A percentile compares a stretch with the other conserved stretches of the same genome.
These are phyloP conservation scores for Cyphomyrmex costatus DNA, from an alignment of 1,140 invertebrate genomes.

Conservation along the genomic window DNA sequence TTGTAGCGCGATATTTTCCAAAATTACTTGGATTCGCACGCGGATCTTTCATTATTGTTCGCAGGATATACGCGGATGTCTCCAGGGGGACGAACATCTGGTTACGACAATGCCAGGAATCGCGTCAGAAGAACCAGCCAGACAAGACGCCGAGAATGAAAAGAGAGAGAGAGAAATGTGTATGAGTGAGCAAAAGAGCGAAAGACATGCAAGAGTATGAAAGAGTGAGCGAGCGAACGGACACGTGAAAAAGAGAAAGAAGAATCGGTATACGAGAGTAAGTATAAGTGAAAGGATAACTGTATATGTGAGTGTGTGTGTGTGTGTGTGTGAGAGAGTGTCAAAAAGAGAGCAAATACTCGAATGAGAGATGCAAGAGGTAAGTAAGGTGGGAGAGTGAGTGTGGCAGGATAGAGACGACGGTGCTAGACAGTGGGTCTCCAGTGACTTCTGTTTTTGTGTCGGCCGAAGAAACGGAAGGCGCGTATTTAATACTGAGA, in stretches of 20 bases:
- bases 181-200: background rate
- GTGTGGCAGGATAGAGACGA: conserved; percentile 1
- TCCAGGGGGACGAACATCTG: conserved; percentile 51
- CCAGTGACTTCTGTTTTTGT: conserved; percentile 63
- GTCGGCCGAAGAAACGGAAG: conserved; percentile 32
- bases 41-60: conserved; percentile 21
- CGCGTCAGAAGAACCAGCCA: background rate
- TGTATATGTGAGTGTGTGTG: too few relatives aligned
- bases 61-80: conserved; percentile 27
- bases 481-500: conserved; percentile 65
- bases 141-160: conserved; percentile 4
- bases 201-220: background rate
- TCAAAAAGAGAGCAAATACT: background rate
- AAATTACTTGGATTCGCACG: conserved; percentile 42
- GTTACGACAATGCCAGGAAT: conserved; percentile 48
- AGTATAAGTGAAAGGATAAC: background rate
- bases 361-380: conserved; percentile 7
- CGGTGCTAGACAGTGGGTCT: conserved; percentile 41
- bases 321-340: background rate
- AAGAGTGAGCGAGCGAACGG: background rate
- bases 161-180: background rate
- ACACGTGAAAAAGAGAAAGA: background rate
- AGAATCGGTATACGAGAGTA: background rate
- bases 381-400: conserved; percentile 16
- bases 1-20: conserved; percentile 23